These are phyloP conservation scores for Scelioninae gen. 1 DNA, from an alignment of 2,888 invertebrate genomes.

Conservation along the genomic window DNA sequence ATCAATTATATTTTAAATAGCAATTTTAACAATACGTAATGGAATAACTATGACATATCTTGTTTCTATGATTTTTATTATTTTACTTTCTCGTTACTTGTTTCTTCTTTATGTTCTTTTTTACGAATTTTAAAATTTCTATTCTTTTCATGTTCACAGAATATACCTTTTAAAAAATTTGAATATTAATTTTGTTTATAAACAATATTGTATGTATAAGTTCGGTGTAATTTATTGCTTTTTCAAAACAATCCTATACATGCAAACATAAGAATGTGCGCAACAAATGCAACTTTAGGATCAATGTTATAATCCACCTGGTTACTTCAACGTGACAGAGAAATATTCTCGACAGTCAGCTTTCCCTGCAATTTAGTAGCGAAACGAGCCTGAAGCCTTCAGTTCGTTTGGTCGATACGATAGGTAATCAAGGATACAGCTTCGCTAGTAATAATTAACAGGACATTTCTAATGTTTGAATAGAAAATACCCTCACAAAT, in stretches of 20 bases:
- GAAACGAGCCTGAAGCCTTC: conserved; percentile 52
- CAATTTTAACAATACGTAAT: too few relatives aligned
- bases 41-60: too few relatives aligned
- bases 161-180: too few relatives aligned
- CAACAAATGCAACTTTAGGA: conserved; percentile 23
- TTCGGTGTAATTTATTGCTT: not conserved
- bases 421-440: conserved; percentile 70
- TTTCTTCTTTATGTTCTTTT: too few relatives aligned
- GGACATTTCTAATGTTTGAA: conserved; percentile 66
- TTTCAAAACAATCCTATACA: not conserved
- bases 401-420: conserved; percentile 67
- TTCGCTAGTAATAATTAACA: conserved; percentile 67
- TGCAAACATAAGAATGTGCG: conserved; percentile 13
- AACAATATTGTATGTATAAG: not conserved
- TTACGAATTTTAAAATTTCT: too few relatives aligned
- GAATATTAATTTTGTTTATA: not conserved
- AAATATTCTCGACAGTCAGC: conserved; percentile 55
- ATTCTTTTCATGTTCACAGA: too few relatives aligned
- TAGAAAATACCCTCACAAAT: conserved; percentile 50
- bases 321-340: conserved; percentile 57
- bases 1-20: too few relatives aligned
- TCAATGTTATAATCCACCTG: conserved; percentile 49
- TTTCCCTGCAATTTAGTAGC: conserved; percentile 59
- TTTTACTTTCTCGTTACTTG: too few relatives aligned
- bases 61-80: too few relatives aligned